Base-by-base conservation (phyloP, 1,140 invertebrate species). In the Yoshiicerus persimilis region DNA sequence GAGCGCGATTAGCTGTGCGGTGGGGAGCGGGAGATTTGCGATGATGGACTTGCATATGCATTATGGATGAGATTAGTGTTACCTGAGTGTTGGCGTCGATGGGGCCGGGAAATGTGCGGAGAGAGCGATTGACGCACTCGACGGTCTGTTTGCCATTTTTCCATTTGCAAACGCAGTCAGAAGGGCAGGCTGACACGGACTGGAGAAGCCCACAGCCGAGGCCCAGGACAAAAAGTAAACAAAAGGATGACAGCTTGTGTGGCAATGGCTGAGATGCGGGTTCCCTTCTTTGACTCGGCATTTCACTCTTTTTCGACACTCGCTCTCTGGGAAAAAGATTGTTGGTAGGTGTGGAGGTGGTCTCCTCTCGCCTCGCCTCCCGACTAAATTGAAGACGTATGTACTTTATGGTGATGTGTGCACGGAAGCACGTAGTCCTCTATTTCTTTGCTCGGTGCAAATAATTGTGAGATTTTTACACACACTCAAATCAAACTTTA, bases 61-160 rank as follows among this genome's bases (percentile, higher is more conserved):
- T 56, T 41, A 41, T 41, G 39, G 9, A 56, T 56, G 47, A 56
- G 47, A 56, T 56, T 56, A 56, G 47, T 4, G 75, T 87, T 88
- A 91, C 90, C 88, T 91, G 90, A 30, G 90, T 91, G 36, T 87
- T 87, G 4, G 88, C 23, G 85, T 90, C 89, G 70, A 91, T 91
- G 41, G 88, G 89, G 10, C 86, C 87, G n/a, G 90, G 90, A 75
- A 91, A 91, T 62, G 90, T 91, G 4, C 90, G 70, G 41, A 91
- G 89, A 36, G 94, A 94, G 92, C 95, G 95, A 70, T 95, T 95
- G 13, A 95, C 94, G 92, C 97, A 98, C 92, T 98, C 97, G 4
- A 97, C 96, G 88, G 96, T 96, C 91, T 97, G 95, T 92, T 98
- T 98, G 2, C 97, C 97, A 91, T 96, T 95, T 92, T 97, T 98